A percentile compares a stretch with the other conserved stretches of the same genome.
Evolutionary conservation across 2,888 invertebrate genomes (phyloP).

Genomic region (Sepiola atlantica): DNA sequence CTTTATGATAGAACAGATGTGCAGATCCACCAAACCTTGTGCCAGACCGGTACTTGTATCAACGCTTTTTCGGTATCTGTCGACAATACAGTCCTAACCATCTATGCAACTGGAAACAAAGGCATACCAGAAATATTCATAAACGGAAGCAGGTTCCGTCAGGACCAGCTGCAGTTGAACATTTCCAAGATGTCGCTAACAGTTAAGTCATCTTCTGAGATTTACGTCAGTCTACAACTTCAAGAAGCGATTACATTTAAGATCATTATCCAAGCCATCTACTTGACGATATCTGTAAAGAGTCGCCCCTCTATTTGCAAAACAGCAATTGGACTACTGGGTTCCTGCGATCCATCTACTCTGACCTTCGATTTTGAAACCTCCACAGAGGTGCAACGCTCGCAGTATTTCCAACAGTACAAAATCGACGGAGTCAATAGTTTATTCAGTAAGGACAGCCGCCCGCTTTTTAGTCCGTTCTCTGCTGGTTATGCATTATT

Average conservation of each 20-base stretch:
- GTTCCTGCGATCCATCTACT: conserved; percentile 52
- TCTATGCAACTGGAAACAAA: conserved; percentile 38
- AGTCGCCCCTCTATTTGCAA: conserved; percentile 53
- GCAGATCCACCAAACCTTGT: conserved; percentile 58
- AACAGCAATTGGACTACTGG: conserved; percentile 56
- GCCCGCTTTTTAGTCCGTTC: background rate
- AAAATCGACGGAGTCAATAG: background rate
- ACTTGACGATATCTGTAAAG: conserved; percentile 54
- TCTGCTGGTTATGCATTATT: conserved; percentile 58
- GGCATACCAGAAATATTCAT: background rate
- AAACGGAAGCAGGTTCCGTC: background rate
- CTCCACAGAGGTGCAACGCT: conserved; percentile 50
- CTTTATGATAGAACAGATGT: conserved; percentile 52
- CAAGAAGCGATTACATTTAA: conserved; percentile 51
- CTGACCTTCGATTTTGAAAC: conserved; percentile 53
- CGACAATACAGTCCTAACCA: conserved; percentile 52
- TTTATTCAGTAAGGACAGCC: background rate
- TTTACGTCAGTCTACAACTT: conserved; percentile 51
- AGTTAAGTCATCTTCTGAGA: conserved; percentile 48
- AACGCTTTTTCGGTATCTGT: conserved; percentile 52
- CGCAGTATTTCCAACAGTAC: background rate
- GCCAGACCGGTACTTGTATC: conserved; percentile 59
- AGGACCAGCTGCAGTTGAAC: background rate
- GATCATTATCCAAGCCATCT: conserved; percentile 53
- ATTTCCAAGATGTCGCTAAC: background rate